Conservation (phyloP, 1,140 invertebrate genomes). For the Heliothis virescens region DNA sequence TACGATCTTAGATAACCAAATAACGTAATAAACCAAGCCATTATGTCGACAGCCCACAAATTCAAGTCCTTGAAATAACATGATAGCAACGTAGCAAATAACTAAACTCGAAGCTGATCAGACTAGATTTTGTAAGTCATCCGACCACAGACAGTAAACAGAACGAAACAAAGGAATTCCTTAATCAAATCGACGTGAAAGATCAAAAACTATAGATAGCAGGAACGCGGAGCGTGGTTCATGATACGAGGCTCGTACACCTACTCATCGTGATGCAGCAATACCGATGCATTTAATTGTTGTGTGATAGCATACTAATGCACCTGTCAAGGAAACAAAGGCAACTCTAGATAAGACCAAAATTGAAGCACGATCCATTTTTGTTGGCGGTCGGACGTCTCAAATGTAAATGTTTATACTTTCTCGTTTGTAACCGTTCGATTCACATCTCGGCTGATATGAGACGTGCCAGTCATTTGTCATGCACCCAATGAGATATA, state of each 20-base stretch:
- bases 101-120: constrained; percentile 35
- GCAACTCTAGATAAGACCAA: constrained; percentile 74
- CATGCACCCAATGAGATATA: constrained; percentile 53
- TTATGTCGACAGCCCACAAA: constrained; percentile 23
- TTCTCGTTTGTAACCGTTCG: constrained; percentile 66
- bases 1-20: constrained; percentile 19
- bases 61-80: constrained; percentile 17
- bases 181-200: constrained; percentile 64
- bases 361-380: constrained; percentile 76
- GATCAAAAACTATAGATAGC: constrained; percentile 64
- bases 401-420: constrained; percentile 85
- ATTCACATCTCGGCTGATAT: constrained; percentile 67
- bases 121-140: constrained; percentile 48
- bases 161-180: constrained; percentile 77
- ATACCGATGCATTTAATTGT: constrained; percentile 82
- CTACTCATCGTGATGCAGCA: constrained; percentile 76
- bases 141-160: constrained; percentile 43
- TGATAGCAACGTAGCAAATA: constrained; percentile 10
- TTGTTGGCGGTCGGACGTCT: constrained; percentile 61
- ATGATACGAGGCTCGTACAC: constrained; percentile 56
- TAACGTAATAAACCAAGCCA: constrained; percentile 25
- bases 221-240: constrained; percentile 54
- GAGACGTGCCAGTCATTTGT: constrained; percentile 80
- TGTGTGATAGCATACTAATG: constrained; percentile 82
- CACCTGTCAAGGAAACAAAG: constrained; percentile 85